A percentile compares a stretch with the other conserved stretches of the same genome.
Conservation (phyloP, 2,113 vertebrate species). For the Oostethus manadensis region DNA sequence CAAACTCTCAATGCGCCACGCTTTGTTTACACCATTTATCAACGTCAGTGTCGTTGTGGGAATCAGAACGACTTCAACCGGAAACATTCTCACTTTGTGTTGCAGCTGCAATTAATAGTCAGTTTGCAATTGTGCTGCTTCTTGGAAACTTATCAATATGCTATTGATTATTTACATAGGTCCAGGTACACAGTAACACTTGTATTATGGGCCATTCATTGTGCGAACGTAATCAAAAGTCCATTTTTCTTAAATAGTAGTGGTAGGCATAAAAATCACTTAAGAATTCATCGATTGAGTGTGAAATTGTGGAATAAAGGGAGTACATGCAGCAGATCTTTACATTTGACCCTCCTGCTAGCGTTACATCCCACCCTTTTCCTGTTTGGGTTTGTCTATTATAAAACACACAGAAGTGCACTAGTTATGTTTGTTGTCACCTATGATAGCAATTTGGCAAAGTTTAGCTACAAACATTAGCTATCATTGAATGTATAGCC, state of each 20-base stretch:
- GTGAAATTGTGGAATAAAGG: too few species aligned
- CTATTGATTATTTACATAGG: constrained; percentile 22
- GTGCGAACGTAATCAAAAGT: background rate
- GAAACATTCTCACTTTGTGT: constrained; percentile 23
- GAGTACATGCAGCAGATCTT: too few species aligned
- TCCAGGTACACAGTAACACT: background rate
- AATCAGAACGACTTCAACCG: constrained; percentile 28
- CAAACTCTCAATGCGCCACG: constrained; percentile 49
- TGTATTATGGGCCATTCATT: background rate
- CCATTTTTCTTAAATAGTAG: background rate
- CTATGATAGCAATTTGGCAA: too few species aligned
- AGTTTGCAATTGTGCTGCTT: constrained; percentile 22
- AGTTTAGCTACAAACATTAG: too few species aligned
- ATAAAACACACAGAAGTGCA: too few species aligned
- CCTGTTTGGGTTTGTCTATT: too few species aligned
- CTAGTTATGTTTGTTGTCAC: too few species aligned
- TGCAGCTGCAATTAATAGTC: constrained; percentile 35
- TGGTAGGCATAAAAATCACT: too few species aligned
- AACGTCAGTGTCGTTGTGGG: constrained; percentile 64
- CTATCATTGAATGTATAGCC: too few species aligned
- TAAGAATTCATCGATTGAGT: too few species aligned
- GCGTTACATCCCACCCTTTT: too few species aligned
- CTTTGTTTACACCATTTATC: constrained; percentile 64
- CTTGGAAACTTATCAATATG: constrained; percentile 17
- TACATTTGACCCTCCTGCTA: too few species aligned